Evolutionary conservation across 2,888 invertebrate species (phyloP).

Genomic region (Seira ritae): DNA sequence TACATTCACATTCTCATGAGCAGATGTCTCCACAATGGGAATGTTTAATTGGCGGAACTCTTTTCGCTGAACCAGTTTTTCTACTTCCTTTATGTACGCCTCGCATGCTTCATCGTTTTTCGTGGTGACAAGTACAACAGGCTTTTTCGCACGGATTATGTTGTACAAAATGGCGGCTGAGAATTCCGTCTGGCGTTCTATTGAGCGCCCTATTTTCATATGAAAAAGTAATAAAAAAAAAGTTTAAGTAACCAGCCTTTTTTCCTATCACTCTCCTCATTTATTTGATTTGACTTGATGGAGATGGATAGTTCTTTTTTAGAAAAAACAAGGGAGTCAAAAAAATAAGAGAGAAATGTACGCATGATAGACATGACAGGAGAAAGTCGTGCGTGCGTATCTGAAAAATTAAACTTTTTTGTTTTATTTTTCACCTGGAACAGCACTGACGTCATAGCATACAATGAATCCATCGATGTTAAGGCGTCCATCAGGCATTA

Average conservation of each 20-base stretch:
- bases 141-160: conserved; percentile 94
- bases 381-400: conserved; percentile 1
- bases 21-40: conserved; percentile 94
- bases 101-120: conserved; percentile 97
- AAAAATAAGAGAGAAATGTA: too few relatives aligned
- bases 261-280: too few relatives aligned
- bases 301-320: too few relatives aligned
- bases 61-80: conserved; percentile 90
- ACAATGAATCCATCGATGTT: conserved; percentile 96
- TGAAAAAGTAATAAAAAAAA: conserved; percentile 11
- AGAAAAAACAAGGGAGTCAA: too few relatives aligned
- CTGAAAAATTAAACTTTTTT: not conserved
- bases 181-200: conserved; percentile 85
- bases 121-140: conserved; percentile 94
- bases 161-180: conserved; percentile 90
- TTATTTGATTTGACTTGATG: too few relatives aligned
- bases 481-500: conserved; percentile 93
- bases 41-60: conserved; percentile 91
- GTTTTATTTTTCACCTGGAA: conserved; percentile 82
- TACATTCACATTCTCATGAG: conserved; percentile 97
- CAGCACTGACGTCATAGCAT: conserved; percentile 95
- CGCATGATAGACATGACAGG: not conserved
- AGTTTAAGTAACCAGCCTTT: not conserved
- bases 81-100: conserved; percentile 90
- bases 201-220: conserved; percentile 68